Evolutionary conservation across 2,113 vertebrate species (phyloP).

Genomic region (Numenius arquata): DNA sequence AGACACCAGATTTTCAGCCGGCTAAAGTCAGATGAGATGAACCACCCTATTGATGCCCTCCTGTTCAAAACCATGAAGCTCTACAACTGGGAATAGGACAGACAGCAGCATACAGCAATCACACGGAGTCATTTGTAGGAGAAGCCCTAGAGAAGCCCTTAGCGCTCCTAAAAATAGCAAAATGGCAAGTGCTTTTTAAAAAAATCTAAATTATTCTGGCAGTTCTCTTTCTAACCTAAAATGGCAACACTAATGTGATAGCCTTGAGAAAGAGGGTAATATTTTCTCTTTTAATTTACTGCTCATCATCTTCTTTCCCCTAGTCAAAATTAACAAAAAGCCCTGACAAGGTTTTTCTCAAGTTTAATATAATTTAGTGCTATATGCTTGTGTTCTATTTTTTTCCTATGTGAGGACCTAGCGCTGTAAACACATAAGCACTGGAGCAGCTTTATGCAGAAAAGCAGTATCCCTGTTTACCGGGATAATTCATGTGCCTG

Average conservation of each 20-base stretch:
- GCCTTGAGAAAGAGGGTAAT: background rate
- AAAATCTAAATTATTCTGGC: background rate
- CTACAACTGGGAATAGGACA: background rate
- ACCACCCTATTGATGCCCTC: background rate
- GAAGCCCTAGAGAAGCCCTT: background rate
- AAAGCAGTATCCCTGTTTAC: background rate
- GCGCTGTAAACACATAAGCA: background rate
- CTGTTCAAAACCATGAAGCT: background rate
- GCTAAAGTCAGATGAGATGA: background rate
- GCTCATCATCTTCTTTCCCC: background rate
- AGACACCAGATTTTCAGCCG: background rate
- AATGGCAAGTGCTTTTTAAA: background rate
- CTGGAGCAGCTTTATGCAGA: slow-evolving; percentile 35
- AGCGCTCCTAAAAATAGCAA: background rate
- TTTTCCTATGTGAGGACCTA: background rate
- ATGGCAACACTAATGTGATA: background rate
- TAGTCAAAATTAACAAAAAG: background rate
- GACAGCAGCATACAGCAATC: background rate
- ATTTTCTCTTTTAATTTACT: background rate
- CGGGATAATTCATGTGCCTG: background rate
- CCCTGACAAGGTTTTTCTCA: slow-evolving; percentile 8
- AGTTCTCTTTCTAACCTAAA: background rate
- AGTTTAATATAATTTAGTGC: slow-evolving; percentile 29
- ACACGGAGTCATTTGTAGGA: background rate
- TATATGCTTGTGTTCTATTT: background rate